A percentile compares a stretch with the other conserved stretches of the same genome.
These are phyloP conservation scores for Magallana angulata DNA, from an alignment of 1,140 invertebrate genomes.

Conservation along the genomic window DNA sequence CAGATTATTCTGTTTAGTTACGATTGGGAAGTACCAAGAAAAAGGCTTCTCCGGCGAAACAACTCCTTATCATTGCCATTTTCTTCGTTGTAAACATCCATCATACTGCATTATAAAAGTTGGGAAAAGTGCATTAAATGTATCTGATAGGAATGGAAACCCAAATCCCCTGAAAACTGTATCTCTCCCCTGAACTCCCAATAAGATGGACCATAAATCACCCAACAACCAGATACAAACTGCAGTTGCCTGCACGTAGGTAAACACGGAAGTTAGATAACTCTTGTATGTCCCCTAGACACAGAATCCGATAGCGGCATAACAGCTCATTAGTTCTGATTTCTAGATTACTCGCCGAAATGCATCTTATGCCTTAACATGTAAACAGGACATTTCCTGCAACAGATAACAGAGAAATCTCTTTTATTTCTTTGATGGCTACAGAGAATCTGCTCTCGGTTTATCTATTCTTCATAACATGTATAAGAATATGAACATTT, in stretches of 20 bases:
- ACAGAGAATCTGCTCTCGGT: no score
- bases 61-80: constrained; percentile 2
- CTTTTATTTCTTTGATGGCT: no score
- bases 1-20: constrained; percentile 35
- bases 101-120: constrained; percentile 22
- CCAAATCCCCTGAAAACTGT: constrained; percentile 13
- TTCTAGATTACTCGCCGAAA: background rate
- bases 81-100: constrained; percentile 26
- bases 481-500: no score
- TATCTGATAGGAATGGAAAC: constrained; percentile 20
- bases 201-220: constrained; percentile 18
- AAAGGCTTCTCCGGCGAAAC: constrained; percentile 15
- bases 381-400: constrained; percentile 13
- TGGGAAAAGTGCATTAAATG: constrained; percentile 33
- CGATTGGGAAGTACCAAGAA: constrained; percentile 5
- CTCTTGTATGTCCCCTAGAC: background rate
- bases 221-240: constrained; percentile 3
- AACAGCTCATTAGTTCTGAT: constrained; percentile 27
- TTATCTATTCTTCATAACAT: no score
- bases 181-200: constrained; percentile 14
- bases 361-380: background rate
- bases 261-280: background rate
- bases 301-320: background rate
- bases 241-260: constrained; percentile 22
- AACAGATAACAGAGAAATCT: background rate